Conservation (phyloP, 2,113 vertebrate species). For the Setophaga kirtlandii region DNA sequence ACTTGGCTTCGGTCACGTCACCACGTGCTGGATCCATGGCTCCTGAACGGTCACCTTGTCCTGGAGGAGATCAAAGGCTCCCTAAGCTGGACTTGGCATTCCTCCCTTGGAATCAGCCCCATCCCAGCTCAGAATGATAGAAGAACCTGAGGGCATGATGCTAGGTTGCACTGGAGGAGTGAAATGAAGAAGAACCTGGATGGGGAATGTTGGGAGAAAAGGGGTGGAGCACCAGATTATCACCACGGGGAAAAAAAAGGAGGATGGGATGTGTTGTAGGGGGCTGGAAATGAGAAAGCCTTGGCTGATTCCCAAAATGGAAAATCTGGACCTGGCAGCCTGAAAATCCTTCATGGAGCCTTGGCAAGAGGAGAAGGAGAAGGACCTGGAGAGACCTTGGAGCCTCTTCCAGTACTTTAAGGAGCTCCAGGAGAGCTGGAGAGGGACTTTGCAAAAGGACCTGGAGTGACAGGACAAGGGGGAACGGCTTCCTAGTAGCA, state of each 20-base stretch:
- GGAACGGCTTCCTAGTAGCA: neutral
- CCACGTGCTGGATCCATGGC: neutral
- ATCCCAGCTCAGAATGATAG: neutral
- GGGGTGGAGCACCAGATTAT: neutral
- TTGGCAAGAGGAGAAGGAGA: neutral
- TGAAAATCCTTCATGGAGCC: neutral
- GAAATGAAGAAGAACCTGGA: neutral
- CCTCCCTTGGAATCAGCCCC: neutral
- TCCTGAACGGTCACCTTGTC: neutral
- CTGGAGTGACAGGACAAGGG: neutral
- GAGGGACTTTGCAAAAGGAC: neutral
- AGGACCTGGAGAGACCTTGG: neutral
- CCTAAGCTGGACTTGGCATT: neutral
- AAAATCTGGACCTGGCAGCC: neutral
- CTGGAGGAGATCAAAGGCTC: neutral
- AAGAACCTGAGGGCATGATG: rapidly evolving
- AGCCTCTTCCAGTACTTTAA: neutral
- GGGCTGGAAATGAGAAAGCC: neutral
- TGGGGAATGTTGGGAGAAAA: neutral
- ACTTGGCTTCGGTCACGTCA: neutral
- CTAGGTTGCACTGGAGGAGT: neutral
- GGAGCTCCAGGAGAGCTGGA: neutral
- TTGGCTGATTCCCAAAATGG: neutral
- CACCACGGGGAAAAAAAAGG: neutral
- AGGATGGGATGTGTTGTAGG: neutral